phyloP scores from a whole-genome alignment of 2,888 invertebrate genomes.

The Petrolisthes manimaculis region DNA sequence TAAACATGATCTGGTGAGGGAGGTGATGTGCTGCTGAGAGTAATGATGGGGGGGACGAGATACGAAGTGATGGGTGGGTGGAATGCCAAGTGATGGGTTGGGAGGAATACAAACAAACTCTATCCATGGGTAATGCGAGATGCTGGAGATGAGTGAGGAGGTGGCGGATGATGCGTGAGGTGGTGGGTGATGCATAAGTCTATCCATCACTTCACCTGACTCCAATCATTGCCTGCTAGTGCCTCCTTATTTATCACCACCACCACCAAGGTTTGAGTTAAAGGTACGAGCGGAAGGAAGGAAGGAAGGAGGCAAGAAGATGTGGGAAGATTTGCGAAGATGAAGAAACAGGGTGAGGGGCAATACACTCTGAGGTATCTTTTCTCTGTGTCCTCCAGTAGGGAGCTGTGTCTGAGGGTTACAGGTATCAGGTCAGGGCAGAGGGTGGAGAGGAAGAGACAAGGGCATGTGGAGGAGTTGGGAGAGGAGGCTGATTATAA shows the following conservation, averaged over 20 bases:
- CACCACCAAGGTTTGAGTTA: too few species aligned
- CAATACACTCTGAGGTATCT: too few species aligned
- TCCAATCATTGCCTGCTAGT: conserved; percentile 33
- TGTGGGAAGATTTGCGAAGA: too few species aligned
- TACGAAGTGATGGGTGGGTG: not conserved
- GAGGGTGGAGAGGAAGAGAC: not conserved
- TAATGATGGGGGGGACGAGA: too few species aligned
- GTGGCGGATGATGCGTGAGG: conserved; percentile 17
- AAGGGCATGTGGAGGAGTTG: not conserved
- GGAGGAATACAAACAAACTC: not conserved
- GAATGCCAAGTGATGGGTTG: not conserved
- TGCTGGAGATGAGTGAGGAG: too few species aligned
- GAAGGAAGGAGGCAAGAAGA: too few species aligned
- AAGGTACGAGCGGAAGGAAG: too few species aligned
- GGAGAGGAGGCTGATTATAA: not conserved
- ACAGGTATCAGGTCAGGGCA: not conserved
- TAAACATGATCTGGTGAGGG: too few species aligned
- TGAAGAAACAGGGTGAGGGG: too few species aligned
- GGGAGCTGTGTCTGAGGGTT: too few species aligned
- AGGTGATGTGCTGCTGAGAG: too few species aligned
- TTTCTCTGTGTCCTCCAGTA: too few species aligned
- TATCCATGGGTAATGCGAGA: conserved; percentile 10
- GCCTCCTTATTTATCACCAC: conserved; percentile 16
- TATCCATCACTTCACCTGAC: conserved; percentile 3
- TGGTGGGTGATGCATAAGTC: conserved; percentile 10